Conservation (phyloP, 1,140 invertebrate species). For the Drosophila lacteicornis region DNA sequence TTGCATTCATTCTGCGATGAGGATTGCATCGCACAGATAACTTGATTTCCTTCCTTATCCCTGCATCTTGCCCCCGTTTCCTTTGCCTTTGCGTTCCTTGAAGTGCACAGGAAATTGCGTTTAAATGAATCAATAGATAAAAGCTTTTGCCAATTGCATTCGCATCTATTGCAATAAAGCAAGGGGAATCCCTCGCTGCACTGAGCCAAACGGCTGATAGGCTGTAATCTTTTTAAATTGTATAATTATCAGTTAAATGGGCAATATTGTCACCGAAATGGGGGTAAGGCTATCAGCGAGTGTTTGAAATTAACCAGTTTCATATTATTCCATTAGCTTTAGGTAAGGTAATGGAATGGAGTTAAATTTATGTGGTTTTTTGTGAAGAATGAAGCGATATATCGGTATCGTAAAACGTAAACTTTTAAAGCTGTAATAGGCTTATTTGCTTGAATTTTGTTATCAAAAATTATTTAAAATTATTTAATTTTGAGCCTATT, state of each 20-base stretch:
- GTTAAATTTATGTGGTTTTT: background rate
- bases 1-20: constrained; percentile 35
- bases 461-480: too few species aligned
- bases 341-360: background rate
- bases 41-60: constrained; percentile 35
- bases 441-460: too few species aligned
- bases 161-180: constrained; percentile 32
- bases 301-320: constrained; percentile 1
- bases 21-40: constrained; percentile 46
- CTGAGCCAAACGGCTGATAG: background rate
- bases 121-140: constrained; percentile 79
- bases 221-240: constrained; percentile 15
- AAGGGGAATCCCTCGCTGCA: constrained; percentile 27
- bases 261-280: constrained; percentile 2
- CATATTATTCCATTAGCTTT: background rate
- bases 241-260: constrained; percentile 21
- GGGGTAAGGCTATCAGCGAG: background rate
- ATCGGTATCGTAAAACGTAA: background rate
- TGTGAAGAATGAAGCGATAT: background rate
- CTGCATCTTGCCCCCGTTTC: background rate
- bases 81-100: constrained; percentile 12
- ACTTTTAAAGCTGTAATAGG: too few species aligned
- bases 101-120: constrained; percentile 69
- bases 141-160: constrained; percentile 76
- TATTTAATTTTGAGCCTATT: background rate